These are phyloP conservation scores for Eupeodes latifasciatus DNA, from an alignment of 2,888 invertebrate species.

Conservation along the genomic window DNA sequence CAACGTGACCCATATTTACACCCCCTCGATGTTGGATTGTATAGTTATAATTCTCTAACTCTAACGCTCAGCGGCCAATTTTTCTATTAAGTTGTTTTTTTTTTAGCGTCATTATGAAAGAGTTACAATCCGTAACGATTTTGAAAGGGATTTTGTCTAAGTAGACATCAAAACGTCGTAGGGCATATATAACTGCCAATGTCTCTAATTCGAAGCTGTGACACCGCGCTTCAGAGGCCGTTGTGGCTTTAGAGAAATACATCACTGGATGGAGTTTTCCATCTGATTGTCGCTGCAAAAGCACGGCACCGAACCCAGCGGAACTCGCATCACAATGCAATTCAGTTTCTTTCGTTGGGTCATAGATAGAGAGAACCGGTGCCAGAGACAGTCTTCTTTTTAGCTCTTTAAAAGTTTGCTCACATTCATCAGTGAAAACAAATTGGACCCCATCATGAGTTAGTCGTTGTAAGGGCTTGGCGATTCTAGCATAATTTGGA, in stretches of 20 bases:
- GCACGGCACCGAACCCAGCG: conserved; percentile 78
- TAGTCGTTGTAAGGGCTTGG: conserved; percentile 46
- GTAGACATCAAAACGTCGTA: conserved; percentile 16
- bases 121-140: neutral
- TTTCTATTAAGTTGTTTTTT: conserved; percentile 77
- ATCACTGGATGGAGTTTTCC: conserved; percentile 75
- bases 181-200: neutral
- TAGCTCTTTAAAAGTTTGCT: neutral
- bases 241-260: conserved; percentile 14
- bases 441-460: conserved; percentile 25
- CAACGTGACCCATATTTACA: conserved; percentile 44
- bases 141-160: neutral
- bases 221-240: conserved; percentile 8
- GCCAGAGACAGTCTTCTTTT: neutral
- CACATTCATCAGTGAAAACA: conserved; percentile 25
- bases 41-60: conserved; percentile 54
- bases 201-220: conserved; percentile 12
- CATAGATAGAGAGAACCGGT: conserved; percentile 78
- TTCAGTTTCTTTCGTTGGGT: conserved; percentile 76
- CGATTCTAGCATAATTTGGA: conserved; percentile 59
- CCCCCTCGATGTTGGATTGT: conserved; percentile 37
- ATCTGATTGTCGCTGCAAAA: conserved; percentile 77
- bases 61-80: conserved; percentile 79
- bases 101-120: neutral
- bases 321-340: conserved; percentile 79